These are phyloP conservation scores for Callinectes sapidus DNA, from an alignment of 2,888 invertebrate species.

Conservation along the genomic window DNA sequence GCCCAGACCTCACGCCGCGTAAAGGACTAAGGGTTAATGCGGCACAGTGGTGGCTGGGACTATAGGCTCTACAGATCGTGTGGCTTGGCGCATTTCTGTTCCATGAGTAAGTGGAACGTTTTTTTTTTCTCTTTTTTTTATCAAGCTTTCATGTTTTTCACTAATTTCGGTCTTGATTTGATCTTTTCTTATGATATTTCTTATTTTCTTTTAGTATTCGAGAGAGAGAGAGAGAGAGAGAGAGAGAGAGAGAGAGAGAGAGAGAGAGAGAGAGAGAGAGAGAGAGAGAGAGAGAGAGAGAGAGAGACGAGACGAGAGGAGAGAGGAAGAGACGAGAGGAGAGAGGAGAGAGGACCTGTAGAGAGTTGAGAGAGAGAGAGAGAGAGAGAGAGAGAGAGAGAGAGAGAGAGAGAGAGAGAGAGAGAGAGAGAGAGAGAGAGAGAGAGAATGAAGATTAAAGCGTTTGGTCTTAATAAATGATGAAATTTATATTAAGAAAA, in stretches of 20 bases:
- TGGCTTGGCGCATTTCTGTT: not conserved
- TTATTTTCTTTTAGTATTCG: not conserved
- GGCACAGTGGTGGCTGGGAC: not conserved
- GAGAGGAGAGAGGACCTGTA: slow-evolving; percentile 3
- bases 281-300: not conserved
- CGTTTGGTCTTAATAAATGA: not conserved
- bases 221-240: not conserved
- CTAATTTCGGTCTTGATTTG: not conserved
- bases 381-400: not conserved
- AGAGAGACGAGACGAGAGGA: slow-evolving; percentile 18
- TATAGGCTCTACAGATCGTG: not conserved
- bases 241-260: not conserved
- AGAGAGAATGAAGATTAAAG: not conserved
- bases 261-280: not conserved
- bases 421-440: slow-evolving; percentile 24
- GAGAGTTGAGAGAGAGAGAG: not conserved
- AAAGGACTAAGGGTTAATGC: not conserved
- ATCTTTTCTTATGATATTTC: not conserved
- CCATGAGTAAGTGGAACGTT: not conserved
- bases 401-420: not conserved
- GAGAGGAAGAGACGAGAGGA: not conserved
- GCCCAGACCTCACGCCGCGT: not conserved
- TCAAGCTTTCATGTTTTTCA: not conserved
- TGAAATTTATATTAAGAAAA: not conserved
- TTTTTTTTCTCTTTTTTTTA: slow-evolving; percentile 17